phyloP scores from a whole-genome alignment of 2,113 vertebrate genomes.

The Dasypus novemcinctus region DNA sequence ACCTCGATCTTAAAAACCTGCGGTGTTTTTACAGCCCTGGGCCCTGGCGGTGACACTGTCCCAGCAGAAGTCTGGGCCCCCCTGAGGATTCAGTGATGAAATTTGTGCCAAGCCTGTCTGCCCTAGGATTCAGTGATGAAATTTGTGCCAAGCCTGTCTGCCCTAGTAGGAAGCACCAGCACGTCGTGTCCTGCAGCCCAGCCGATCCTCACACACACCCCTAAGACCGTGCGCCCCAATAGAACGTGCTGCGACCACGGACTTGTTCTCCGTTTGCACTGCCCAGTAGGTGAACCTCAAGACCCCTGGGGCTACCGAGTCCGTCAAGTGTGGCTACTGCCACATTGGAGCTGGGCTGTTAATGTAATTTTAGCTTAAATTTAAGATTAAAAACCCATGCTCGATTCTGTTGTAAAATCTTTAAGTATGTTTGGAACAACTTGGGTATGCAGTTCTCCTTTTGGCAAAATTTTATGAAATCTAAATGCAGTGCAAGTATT shows the following conservation, averaged over 20 bases:
- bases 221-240: neutral
- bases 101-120: neutral
- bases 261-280: neutral
- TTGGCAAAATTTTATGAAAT: too few species aligned
- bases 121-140: neutral
- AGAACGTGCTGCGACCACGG: neutral
- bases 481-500: neutral
- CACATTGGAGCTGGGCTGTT: neutral
- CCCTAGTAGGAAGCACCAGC: neutral
- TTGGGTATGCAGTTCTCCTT: neutral
- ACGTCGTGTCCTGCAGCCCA: neutral
- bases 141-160: neutral
- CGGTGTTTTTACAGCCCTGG: neutral
- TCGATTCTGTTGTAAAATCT: neutral
- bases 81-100: neutral
- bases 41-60: neutral
- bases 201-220: neutral
- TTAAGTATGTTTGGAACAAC: neutral
- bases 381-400: neutral
- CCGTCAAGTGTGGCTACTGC: too few species aligned
- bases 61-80: neutral
- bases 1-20: rapidly evolving
- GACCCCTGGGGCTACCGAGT: neutral
- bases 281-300: neutral
- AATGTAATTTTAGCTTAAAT: neutral